These are phyloP conservation scores for Sinelater perroti DNA, from an alignment of 2,888 invertebrate genomes.

Conservation along the genomic window DNA sequence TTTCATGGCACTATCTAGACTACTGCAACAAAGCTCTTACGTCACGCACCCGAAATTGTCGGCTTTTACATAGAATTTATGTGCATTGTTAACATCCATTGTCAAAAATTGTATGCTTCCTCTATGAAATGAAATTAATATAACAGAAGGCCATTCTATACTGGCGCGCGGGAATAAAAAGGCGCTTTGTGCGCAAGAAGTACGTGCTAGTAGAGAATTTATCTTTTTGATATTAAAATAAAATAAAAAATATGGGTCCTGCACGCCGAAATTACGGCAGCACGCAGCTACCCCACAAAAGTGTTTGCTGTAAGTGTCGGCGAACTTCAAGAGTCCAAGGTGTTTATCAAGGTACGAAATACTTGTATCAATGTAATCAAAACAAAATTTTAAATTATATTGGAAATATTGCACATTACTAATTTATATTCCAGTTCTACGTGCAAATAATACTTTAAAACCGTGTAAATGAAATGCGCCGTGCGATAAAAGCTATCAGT, in stretches of 20 bases:
- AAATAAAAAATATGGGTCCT: too few relatives aligned
- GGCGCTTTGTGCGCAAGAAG: too few relatives aligned
- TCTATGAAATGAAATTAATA: slow-evolving; percentile 35
- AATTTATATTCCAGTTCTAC: not conserved
- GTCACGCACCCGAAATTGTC: slow-evolving; percentile 43
- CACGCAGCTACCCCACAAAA: too few relatives aligned
- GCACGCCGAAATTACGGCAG: too few relatives aligned
- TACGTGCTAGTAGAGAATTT: too few relatives aligned
- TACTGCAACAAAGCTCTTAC: slow-evolving; percentile 40
- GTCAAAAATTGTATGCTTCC: slow-evolving; percentile 40
- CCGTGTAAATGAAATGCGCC: not conserved
- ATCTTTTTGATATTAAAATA: too few relatives aligned
- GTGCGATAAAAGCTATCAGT: slow-evolving; percentile 8
- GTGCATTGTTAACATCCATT: slow-evolving; percentile 41
- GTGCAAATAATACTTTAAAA: slow-evolving; percentile 2
- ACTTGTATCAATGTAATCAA: too few relatives aligned
- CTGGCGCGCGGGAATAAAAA: too few relatives aligned
- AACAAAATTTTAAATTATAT: too few relatives aligned
- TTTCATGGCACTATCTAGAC: slow-evolving; percentile 45
- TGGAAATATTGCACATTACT: not conserved
- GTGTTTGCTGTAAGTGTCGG: too few relatives aligned
- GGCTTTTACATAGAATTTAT: slow-evolving; percentile 43
- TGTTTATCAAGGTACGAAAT: too few relatives aligned
- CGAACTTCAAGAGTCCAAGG: too few relatives aligned
- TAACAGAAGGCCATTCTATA: slow-evolving; percentile 26